A percentile compares a stretch with the other conserved stretches of the same genome.
Evolutionary conservation across 2,888 invertebrate genomes (phyloP).

Genomic region (Blera fallax): DNA sequence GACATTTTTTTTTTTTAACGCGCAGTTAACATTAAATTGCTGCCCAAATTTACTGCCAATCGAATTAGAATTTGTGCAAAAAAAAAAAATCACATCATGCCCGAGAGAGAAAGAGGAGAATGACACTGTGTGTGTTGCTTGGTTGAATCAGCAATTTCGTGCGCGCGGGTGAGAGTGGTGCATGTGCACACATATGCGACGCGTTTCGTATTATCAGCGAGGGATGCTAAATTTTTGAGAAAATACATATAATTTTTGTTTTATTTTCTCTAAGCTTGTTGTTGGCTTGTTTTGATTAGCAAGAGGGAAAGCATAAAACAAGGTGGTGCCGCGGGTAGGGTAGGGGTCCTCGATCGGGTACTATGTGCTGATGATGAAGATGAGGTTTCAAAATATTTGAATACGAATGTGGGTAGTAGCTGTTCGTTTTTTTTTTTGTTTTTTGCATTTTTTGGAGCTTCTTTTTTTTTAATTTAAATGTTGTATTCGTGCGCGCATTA

Average conservation of each 20-base stretch:
- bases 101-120: not conserved
- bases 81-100: slow-evolving; percentile 10
- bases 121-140: slow-evolving; percentile 27
- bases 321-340: slow-evolving; percentile 19
- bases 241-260: slow-evolving; percentile 39
- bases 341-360: slow-evolving; percentile 13
- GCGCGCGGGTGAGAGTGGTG: slow-evolving; percentile 45
- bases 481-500: slow-evolving; percentile 63
- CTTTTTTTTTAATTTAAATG: slow-evolving; percentile 57
- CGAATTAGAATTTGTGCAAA: slow-evolving; percentile 57
- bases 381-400: slow-evolving; percentile 55
- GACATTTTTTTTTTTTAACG: slow-evolving; percentile 37
- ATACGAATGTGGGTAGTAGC: slow-evolving; percentile 59
- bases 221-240: slow-evolving; percentile 66
- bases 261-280: slow-evolving; percentile 58
- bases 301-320: slow-evolving; percentile 47
- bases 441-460: slow-evolving; percentile 25
- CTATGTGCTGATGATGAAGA: slow-evolving; percentile 54
- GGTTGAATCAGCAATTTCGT: slow-evolving; percentile 43
- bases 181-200: slow-evolving; percentile 57
- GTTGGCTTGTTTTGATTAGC: slow-evolving; percentile 46
- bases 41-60: slow-evolving; percentile 47
- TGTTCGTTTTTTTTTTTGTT: slow-evolving; percentile 1
- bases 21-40: slow-evolving; percentile 62
- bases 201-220: slow-evolving; percentile 55